Base-by-base conservation (phyloP, 2,888 invertebrate species). In the Cephonodes hylas region DNA sequence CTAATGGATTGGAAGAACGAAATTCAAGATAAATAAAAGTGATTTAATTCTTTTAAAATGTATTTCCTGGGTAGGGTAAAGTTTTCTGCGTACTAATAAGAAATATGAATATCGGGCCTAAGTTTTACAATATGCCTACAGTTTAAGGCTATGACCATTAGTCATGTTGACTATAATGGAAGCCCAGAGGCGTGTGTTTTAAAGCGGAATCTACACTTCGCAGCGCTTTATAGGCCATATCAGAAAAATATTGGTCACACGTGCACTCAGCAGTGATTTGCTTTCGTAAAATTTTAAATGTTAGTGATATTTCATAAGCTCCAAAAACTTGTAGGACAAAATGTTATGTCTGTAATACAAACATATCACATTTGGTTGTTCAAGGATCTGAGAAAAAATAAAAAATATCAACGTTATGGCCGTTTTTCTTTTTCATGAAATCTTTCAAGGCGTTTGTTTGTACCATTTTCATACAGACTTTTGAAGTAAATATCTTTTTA, bases 181-280 rank as follows among this genome's bases (percentile, higher is more conserved):
- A 42, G 63, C 42, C 48, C 42, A 31, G 59, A 68, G 70, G 76
- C 73, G 74, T 79, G 81, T 74, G 74, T 76, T 80, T 76, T 74
- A 81, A 83, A 76, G 77, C 75, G 74, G 62, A 48, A 53, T 63
- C 42, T 68, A 38, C 62, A 60, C 23, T 25, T 60, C 25, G 23
- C 15, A n/a, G 38, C 22, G 20, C 20, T 88, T 89, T 87, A 86
- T 80, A 63, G 75, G 69, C 80, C 73, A 76, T 89, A 88, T 89
- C 80, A 85, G 88, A 86, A 89, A 89, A 88, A 84, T 86, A 84
- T 85, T 85, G 69, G 76, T 59, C 70, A 76, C 88, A 88, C 84
- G 81, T 88, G 88, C 78, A 70, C 76, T 79, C 70, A 65, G 3
- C 71, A 73, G 74, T 76, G 72, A 78, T 78, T 81, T 76, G 73